phyloP scores from a whole-genome alignment of 2,888 invertebrate genomes.

The Pseudolycoriella hygida region DNA sequence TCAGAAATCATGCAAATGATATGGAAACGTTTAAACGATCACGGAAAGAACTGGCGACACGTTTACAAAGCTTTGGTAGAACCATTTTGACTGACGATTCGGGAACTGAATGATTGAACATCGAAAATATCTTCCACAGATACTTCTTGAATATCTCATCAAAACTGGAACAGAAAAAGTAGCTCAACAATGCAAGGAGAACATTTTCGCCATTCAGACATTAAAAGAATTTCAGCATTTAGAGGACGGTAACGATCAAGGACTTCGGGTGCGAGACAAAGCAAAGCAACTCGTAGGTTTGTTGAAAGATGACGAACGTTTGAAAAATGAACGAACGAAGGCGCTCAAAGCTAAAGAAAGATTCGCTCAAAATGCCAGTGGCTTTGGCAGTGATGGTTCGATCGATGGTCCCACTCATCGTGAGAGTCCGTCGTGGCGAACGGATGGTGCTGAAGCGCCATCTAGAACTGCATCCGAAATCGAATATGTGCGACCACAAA shows the following conservation, averaged over 20 bases:
- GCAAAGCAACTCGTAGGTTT: conserved; percentile 90
- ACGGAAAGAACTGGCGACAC: conserved; percentile 99
- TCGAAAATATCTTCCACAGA: conserved; percentile 10
- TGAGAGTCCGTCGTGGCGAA: conserved; percentile 19
- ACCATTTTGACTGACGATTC: conserved; percentile 11
- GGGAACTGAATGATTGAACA: not conserved
- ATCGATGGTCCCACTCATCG: conserved; percentile 44
- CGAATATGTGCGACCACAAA: conserved; percentile 88
- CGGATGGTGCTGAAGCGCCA: conserved; percentile 16
- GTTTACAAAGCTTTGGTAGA: conserved; percentile 89
- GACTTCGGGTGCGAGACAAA: conserved; percentile 90
- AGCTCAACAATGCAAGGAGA: conserved; percentile 96
- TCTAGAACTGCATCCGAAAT: conserved; percentile 40
- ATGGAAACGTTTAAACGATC: conserved; percentile 98
- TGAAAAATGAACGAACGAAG: conserved; percentile 89
- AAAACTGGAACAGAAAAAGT: conserved; percentile 99
- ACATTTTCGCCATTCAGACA: conserved; percentile 97
- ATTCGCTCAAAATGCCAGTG: conserved; percentile 72
- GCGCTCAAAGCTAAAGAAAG: conserved; percentile 95
- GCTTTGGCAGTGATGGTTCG: conserved; percentile 73
- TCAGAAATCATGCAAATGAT: conserved; percentile 99
- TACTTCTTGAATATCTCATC: conserved; percentile 86
- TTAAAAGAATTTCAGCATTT: conserved; percentile 94
- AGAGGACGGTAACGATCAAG: conserved; percentile 98
- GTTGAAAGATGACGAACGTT: conserved; percentile 88